These are phyloP conservation scores for Melanophora roralis DNA, from an alignment of 2,888 invertebrate genomes.

Conservation along the genomic window DNA sequence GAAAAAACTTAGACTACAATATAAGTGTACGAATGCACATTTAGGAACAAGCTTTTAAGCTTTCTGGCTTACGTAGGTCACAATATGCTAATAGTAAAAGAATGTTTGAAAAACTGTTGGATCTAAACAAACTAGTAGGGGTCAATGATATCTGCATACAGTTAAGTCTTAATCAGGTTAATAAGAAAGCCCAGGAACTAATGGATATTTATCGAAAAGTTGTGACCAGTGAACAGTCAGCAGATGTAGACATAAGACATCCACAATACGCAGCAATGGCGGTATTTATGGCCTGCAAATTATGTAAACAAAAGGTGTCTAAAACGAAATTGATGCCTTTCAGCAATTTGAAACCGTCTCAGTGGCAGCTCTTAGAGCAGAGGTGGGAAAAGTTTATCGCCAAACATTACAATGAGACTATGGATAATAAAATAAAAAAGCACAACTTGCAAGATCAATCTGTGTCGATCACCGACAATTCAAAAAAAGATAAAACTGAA, in stretches of 20 bases:
- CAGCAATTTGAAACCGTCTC: conserved; percentile 80
- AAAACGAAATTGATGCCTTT: conserved; percentile 80
- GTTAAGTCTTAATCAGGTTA: conserved; percentile 78
- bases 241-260: conserved; percentile 79
- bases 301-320: conserved; percentile 80
- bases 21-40: background rate
- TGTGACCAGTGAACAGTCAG: conserved; percentile 69
- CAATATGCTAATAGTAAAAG: conserved; percentile 80
- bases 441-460: background rate
- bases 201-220: conserved; percentile 78
- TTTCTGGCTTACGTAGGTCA: conserved; percentile 80
- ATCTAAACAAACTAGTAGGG: conserved; percentile 79
- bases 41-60: conserved; percentile 80
- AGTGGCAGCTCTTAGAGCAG: conserved; percentile 81
- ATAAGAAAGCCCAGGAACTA: conserved; percentile 79
- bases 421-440: conserved; percentile 61
- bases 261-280: conserved; percentile 83
- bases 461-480: conserved; percentile 21
- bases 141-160: conserved; percentile 80
- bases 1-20: too few species aligned
- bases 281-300: conserved; percentile 81
- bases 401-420: conserved; percentile 66
- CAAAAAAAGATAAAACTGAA: background rate
- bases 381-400: conserved; percentile 79
- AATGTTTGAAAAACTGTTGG: conserved; percentile 80